Base-by-base conservation (phyloP, 2,797 vertebrate species). In the Clarias laeviceps region DNA sequence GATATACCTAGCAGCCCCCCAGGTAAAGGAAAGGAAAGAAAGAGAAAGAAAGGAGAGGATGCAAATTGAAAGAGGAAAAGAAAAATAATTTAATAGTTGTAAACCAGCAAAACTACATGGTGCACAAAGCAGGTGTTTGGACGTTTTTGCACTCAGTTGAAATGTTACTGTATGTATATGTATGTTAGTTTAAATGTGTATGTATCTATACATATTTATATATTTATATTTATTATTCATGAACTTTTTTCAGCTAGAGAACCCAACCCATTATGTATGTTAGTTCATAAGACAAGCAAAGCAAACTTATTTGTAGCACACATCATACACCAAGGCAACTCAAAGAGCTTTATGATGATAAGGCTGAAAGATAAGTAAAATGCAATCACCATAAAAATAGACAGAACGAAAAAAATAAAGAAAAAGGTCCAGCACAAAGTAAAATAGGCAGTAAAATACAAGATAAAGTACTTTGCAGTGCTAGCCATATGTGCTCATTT, bases 1-100 rank as follows among this genome's bases (percentile, higher is more conserved):
- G 86, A 82, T 80, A 88, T 76, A 84, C 87, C 87, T 84, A 79
- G 80, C 79, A 84, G 66, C 87, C 89, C 77, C 81, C 27, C 61
- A 45, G 80, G 82, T 66, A 69, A 62, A 65, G 22, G 56, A 64
- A 65, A 84, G 20, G 61, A 84, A 15, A 54, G 24, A 68, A 24
- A 34, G 24, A n/a, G 78, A 84, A 69, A 74, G 59, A 54, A 59
- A 73, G 54, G 17, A 37, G 22, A 73, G 64, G 61, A 85, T 68
- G 61, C 73, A 82, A 70, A 82, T 61, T 73, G 32, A n/a, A 57
- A 24, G 59, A 74, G 17, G 54, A 32, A 40, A 32, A 37, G 32
- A 45, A 37, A 81, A 80, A 61, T 59, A 20, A 82, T 50, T 65
- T 34, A 57, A 66, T 18, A 32, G 40, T 40, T 64, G 24, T 82